phyloP scores from a whole-genome alignment of 2,797 vertebrate species.

The Argya squamiceps region DNA sequence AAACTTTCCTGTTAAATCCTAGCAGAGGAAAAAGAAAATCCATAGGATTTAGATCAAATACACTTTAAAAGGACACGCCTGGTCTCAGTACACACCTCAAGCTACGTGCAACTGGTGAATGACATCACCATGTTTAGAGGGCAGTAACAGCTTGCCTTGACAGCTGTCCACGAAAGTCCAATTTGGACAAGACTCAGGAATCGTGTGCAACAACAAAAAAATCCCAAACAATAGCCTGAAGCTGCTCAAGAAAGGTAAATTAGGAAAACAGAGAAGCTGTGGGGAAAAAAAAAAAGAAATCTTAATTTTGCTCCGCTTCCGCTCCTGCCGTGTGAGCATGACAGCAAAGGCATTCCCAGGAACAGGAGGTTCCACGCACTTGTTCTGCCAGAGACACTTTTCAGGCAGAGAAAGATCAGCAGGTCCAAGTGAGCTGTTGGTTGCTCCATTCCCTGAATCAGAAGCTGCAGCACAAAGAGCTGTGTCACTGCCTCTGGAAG shows the following conservation, averaged over 20 bases:
- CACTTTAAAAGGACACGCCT: not conserved
- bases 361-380: not conserved
- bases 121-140: rapidly evolving
- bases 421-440: not conserved
- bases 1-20: not conserved
- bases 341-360: not conserved
- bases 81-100: not conserved
- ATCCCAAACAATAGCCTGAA: not conserved
- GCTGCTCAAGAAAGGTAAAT: not conserved
- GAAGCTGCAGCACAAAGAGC: rapidly evolving
- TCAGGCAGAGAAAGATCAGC: not conserved
- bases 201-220: not conserved
- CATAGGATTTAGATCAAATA: not conserved
- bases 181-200: not conserved
- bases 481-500: not conserved
- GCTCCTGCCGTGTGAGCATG: rapidly evolving
- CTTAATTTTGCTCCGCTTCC: not conserved
- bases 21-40: not conserved
- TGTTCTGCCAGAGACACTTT: not conserved
- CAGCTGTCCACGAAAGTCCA: not conserved
- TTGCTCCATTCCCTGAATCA: not conserved
- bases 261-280: not conserved
- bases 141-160: not conserved
- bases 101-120: not conserved
- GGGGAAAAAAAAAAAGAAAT: not conserved